Conservation (phyloP, 2,113 vertebrate species). For the Gulo gulo region DNA sequence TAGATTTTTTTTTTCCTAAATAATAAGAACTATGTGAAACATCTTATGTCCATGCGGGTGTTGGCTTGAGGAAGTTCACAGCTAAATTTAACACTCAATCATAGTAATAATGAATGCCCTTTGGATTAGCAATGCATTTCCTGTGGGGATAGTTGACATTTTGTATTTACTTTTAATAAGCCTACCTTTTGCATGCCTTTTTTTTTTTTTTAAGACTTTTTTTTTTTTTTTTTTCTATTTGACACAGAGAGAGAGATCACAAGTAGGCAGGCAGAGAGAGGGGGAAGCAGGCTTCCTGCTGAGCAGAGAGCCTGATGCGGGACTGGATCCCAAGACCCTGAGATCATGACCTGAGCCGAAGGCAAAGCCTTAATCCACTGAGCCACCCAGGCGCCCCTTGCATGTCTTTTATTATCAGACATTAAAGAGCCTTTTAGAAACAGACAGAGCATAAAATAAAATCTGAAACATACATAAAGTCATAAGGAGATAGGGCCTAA, state of each 20-base stretch:
- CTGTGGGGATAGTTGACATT: not conserved
- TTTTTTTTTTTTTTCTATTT: too few relatives aligned
- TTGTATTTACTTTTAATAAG: constrained; percentile 30
- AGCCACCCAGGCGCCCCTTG: not conserved
- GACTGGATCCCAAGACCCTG: too few relatives aligned
- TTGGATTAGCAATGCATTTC: not conserved
- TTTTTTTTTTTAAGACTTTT: too few relatives aligned
- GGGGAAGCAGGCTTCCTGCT: too few relatives aligned
- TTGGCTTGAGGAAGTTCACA: not conserved
- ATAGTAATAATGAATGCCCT: not conserved
- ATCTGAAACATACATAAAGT: not conserved
- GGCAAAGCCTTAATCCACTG: too few relatives aligned
- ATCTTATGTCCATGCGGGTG: not conserved
- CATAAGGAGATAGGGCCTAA: not conserved
- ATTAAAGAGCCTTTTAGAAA: not conserved
- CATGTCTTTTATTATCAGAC: not conserved
- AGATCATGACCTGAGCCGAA: too few relatives aligned
- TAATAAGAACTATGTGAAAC: not conserved
- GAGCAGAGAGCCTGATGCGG: too few relatives aligned
- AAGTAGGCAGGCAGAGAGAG: too few relatives aligned
- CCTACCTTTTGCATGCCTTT: not conserved
- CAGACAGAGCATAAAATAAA: not conserved
- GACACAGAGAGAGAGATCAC: too few relatives aligned
- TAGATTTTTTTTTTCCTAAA: not conserved
- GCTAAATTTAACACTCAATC: not conserved